Conservation (phyloP, 1,140 invertebrate genomes). For the Zeugodacus cucurbitae region DNA sequence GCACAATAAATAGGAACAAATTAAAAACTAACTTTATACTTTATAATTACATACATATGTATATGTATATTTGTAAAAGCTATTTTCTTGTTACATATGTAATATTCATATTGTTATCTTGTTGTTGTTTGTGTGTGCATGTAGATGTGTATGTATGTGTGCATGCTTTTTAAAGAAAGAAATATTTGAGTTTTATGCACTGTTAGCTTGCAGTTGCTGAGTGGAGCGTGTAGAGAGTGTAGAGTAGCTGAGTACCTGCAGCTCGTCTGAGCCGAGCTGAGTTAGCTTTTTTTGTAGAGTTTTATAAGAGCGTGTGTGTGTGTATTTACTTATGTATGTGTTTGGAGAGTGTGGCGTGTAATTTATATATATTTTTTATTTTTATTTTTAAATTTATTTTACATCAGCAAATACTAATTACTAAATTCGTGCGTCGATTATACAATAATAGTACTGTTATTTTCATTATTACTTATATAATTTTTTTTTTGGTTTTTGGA, state of each 20-base stretch:
- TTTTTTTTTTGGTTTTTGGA: not conserved
- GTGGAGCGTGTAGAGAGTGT: not conserved
- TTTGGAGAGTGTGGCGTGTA: not conserved
- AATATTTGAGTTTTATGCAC: too few relatives aligned
- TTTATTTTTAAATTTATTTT: not conserved
- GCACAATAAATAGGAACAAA: constrained; percentile 48
- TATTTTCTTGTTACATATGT: constrained; percentile 1
- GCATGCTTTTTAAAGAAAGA: not conserved
- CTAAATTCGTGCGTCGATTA: constrained; percentile 10
- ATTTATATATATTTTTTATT: not conserved
- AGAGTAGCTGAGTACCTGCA: not conserved
- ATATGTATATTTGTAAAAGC: constrained; percentile 14
- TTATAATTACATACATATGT: not conserved
- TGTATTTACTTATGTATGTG: not conserved
- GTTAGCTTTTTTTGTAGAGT: not conserved
- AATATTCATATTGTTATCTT: not conserved
- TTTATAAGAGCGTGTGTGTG: too few relatives aligned
- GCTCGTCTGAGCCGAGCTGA: not conserved
- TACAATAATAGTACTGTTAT: constrained; percentile 14
- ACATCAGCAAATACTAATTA: not conserved
- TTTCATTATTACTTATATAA: not conserved
- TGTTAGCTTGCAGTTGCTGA: not conserved
- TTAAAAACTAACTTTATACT: constrained; percentile 42
- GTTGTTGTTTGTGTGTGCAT: not conserved
- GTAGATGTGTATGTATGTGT: not conserved